Percentiles rank a stretch among this genome's conserved stretches.
Conservation (phyloP, 2,797 vertebrate species). For the Urophycis tenuis region DNA sequence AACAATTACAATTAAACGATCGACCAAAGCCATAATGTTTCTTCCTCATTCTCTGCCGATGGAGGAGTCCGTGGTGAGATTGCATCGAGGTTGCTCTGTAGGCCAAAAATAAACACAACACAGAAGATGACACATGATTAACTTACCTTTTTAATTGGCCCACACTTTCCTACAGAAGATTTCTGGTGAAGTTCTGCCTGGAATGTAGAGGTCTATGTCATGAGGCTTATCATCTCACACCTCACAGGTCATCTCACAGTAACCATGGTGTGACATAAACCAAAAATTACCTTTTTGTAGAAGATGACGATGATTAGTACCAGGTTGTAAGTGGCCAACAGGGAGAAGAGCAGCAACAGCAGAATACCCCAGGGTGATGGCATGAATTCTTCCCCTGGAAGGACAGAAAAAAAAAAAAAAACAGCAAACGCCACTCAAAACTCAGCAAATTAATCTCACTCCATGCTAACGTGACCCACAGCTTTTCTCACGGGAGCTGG, state of each 20-base stretch:
- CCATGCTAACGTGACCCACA: neutral
- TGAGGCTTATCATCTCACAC: neutral
- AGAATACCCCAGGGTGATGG: slow-evolving; percentile 6
- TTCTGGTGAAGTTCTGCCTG: neutral
- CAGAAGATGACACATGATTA: neutral
- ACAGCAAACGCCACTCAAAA: neutral
- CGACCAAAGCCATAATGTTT: neutral
- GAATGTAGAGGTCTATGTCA: neutral
- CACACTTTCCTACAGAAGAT: neutral
- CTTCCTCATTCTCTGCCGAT: neutral
- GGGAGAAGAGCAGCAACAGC: slow-evolving; percentile 44
- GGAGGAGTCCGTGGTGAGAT: no score
- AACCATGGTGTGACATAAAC: neutral
- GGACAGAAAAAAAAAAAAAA: slow-evolving; percentile 34
- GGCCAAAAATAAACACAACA: slow-evolving; percentile 2
- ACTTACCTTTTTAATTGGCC: neutral
- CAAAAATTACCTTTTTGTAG: slow-evolving; percentile 59
- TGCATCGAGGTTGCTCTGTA: neutral
- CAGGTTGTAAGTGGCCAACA: slow-evolving; percentile 58
- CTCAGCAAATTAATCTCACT: slow-evolving; percentile 1
- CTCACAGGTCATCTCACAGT: neutral
- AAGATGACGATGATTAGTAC: slow-evolving; percentile 49
- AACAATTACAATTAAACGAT: no score
- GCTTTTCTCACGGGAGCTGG: no score
- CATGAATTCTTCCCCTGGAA: slow-evolving; percentile 37